Base-by-base conservation (phyloP, 1,140 invertebrate species). In the Ceratoteleas bidentatus region DNA sequence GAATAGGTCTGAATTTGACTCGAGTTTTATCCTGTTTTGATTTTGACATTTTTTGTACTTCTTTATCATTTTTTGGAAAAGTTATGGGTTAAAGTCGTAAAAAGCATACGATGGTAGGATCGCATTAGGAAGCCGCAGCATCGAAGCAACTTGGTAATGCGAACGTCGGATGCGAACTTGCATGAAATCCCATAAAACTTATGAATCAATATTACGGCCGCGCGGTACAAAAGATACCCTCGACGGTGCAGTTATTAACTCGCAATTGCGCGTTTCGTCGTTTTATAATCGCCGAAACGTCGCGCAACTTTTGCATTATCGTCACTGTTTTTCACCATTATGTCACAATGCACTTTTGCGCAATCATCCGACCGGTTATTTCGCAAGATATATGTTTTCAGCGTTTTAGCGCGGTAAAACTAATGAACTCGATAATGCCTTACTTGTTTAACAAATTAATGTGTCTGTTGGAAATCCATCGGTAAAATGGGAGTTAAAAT, bases 251-350 rank as follows among this genome's bases (percentile, higher is more conserved):
- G 34, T 64, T 64, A 52, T 64, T 36, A 49, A 62, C 6, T 49
- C 47, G 15, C 32, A 60, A 60, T 60, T 45, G 24, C 38, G 40
- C 57, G 16, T 15, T 13, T 32, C 43, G 40, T 60, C n/a, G 16
- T 60, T 60, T 47, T 47, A 36, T 60, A 60, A 60, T 60, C 10
- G 40, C 15, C 40, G 9, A 57, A 36, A 9, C 11, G 13, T 16
- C 11, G n/a, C 43, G 49, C 13, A 16, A 57, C 56, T 58, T 40
- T 61, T 53, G 53, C 56, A 64, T 56, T 61, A 66, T 64, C 53
- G 66, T 74, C 81, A 54, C 69, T 72, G 83, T 85, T 85, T 81
- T 85, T 85, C 13, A 47, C 45, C 45, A 13, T 13, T 47, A 47
- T n/a, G 13, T 14, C 45, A 13, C 0, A 47, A 13, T 47, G 45